Evolutionary conservation across 2,888 invertebrate species (phyloP), one percentile per base, ranked within the genome.

Genomic region (Carcina quercana): DNA sequence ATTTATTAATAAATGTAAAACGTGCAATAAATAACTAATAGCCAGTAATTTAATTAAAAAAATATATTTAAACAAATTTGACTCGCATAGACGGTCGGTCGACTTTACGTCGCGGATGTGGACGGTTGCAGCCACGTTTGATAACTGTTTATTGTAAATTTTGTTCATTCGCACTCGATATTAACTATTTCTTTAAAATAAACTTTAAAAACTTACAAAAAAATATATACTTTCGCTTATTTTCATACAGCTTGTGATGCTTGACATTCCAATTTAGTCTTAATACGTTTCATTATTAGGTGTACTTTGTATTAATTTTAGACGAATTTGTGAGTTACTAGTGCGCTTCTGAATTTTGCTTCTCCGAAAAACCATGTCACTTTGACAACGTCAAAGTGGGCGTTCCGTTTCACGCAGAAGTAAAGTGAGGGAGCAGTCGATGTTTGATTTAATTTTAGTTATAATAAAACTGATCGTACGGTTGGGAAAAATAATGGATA

Each of bases 21-120:
- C 72, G 85, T 85, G 84, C 85, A 85, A 84, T 85, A n/a, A n/a
- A n/a, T n/a, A 85, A 84, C 68, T 80, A 75, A 83, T 84, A 84
- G 82, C 59, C 74, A 65, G 72, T 82, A 82, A 83, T 76, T 76
- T 78, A 79, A 72, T 71, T 63, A 75, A 78, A 78, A 76, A 78
- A 78, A 76, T 73, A 75, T 75, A 79, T 73, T n/a, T 75, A 73
- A 73, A 64, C n/a, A 53, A 62, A 69, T 71, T n/a, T 75, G 72
- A 72, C 73, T 76, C 71, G 73, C 64, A 73, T 74, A 73, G 74
- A 60, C 64, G 70, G n/a, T 67, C 61, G 67, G 58, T 61, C 59
- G 63, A 54, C 62, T 48, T 50, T 38, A 40, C 55, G 59, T 59
- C 56, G 48, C 8, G 32, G 5, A 47, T 50, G 25, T 13, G 25